A percentile compares a stretch with the other conserved stretches of the same genome.
phyloP scores from a whole-genome alignment of 2,888 invertebrate species.

The Galeopsomyia nigrocyanea region DNA sequence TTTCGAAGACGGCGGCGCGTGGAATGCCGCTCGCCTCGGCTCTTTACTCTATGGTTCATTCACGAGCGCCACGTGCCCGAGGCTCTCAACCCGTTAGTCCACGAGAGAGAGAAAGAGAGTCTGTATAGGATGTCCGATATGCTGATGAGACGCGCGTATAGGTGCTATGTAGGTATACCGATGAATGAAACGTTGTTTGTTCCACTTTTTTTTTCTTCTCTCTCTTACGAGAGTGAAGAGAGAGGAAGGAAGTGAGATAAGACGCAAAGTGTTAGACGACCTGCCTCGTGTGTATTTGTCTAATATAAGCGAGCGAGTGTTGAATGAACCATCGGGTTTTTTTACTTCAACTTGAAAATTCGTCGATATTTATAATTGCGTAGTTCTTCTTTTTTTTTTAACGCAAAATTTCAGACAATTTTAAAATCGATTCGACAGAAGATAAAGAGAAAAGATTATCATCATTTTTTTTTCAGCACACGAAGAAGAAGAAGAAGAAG shows the following conservation, averaged over 20 bases:
- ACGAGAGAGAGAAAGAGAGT: neutral
- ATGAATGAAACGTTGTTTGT: neutral
- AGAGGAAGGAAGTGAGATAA: too few relatives aligned
- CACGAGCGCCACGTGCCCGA: constrained; percentile 67
- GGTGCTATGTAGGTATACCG: neutral
- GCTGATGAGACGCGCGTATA: neutral
- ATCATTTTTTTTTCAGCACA: neutral
- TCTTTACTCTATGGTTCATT: constrained; percentile 60
- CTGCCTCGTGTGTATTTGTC: neutral
- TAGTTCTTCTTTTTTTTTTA: too few relatives aligned
- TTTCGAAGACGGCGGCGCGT: constrained; percentile 21
- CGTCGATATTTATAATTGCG: too few relatives aligned
- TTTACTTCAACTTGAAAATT: too few relatives aligned
- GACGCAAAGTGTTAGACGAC: too few relatives aligned
- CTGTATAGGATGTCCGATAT: neutral
- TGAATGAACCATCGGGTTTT: too few relatives aligned
- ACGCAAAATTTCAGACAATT: too few relatives aligned
- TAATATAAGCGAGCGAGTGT: neutral
- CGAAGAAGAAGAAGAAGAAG: neutral
- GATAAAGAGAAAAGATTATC: too few relatives aligned
- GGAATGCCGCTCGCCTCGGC: constrained; percentile 67
- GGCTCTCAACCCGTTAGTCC: constrained; percentile 61
- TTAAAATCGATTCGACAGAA: neutral
- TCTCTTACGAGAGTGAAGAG: too few relatives aligned
- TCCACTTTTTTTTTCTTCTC: constrained; percentile 3